Evolutionary conservation across 1,140 invertebrate species (phyloP).

Genomic region (Ectropis grisescens): DNA sequence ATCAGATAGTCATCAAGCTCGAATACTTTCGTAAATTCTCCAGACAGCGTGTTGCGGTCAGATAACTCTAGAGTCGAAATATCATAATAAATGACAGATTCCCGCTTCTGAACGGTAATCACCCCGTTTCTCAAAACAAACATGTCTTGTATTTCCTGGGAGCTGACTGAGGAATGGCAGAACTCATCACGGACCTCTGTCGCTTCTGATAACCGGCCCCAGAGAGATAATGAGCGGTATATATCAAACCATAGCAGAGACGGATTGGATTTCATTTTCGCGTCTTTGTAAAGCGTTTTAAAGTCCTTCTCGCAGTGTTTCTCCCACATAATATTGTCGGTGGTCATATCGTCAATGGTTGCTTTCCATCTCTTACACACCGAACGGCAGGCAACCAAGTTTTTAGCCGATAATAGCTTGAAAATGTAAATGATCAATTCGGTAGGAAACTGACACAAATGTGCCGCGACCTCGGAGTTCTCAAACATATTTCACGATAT

Average conservation of each 20-base stretch:
- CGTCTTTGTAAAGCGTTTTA: conserved; percentile 14
- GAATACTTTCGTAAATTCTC: conserved; percentile 25
- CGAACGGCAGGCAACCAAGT: conserved; percentile 26
- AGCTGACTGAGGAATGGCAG: conserved; percentile 17
- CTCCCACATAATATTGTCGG: conserved; percentile 26
- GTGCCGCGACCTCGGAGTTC: too few species aligned
- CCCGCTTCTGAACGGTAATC: conserved; percentile 30
- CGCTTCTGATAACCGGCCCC: conserved; percentile 25
- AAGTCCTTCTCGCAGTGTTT: conserved; percentile 30
- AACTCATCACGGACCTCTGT: conserved; percentile 28
- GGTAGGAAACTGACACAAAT: conserved; percentile 20
- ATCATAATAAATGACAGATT: conserved; percentile 33
- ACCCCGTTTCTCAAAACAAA: conserved; percentile 22
- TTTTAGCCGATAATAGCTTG: conserved; percentile 23
- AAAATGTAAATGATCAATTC: conserved; percentile 37
- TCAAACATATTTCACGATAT: too few species aligned
- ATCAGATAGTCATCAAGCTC: conserved; percentile 28
- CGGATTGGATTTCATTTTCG: conserved; percentile 14
- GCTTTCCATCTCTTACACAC: conserved; percentile 32
- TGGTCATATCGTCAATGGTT: conserved; percentile 26
- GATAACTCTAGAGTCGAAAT: conserved; percentile 17
- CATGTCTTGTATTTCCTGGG: conserved; percentile 27
- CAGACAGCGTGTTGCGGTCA: conserved; percentile 14
- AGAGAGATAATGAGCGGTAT: conserved; percentile 32
- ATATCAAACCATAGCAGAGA: conserved; percentile 24